These are phyloP conservation scores for Myrmecobius fasciatus DNA, from an alignment of 2,113 vertebrate species.

Conservation along the genomic window DNA sequence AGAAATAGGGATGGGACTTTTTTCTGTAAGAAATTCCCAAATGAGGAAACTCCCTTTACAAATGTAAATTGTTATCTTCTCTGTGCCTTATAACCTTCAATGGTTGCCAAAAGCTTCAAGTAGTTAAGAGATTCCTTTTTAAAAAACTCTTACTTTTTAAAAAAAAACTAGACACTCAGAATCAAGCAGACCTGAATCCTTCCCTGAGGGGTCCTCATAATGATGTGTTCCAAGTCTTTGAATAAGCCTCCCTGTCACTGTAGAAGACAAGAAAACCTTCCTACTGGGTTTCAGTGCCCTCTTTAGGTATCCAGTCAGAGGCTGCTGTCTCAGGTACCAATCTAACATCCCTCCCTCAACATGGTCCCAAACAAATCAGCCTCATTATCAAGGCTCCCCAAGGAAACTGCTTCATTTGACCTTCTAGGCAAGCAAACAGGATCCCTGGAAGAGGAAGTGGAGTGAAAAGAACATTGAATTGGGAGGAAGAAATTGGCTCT, in stretches of 20 bases:
- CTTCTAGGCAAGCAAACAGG: not conserved
- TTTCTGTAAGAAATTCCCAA: not conserved
- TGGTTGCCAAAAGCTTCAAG: not conserved
- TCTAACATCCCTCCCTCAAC: not conserved
- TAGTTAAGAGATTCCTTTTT: not conserved
- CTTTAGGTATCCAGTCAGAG: not conserved
- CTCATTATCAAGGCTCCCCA: not conserved
- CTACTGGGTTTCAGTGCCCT: not conserved
- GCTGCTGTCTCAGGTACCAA: not conserved
- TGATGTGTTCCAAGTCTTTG: not conserved
- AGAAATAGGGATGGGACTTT: not conserved
- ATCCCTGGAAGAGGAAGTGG: not conserved
- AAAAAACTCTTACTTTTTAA: not conserved
- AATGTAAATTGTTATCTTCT: not conserved
- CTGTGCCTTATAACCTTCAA: not conserved
- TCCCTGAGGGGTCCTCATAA: not conserved
- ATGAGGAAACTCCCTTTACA: not conserved
- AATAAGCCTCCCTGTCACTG: not conserved
- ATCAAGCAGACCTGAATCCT: not conserved
- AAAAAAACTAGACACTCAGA: not conserved
- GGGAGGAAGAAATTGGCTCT: not conserved
- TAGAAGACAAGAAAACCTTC: not conserved
- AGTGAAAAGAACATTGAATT: not conserved
- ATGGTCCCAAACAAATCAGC: not conserved
- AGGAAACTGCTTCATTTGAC: not conserved